Percentiles rank a stretch among this genome's conserved stretches.
Conservation (phyloP, 2,797 vertebrate genomes). For the Numenius phaeopus region DNA sequence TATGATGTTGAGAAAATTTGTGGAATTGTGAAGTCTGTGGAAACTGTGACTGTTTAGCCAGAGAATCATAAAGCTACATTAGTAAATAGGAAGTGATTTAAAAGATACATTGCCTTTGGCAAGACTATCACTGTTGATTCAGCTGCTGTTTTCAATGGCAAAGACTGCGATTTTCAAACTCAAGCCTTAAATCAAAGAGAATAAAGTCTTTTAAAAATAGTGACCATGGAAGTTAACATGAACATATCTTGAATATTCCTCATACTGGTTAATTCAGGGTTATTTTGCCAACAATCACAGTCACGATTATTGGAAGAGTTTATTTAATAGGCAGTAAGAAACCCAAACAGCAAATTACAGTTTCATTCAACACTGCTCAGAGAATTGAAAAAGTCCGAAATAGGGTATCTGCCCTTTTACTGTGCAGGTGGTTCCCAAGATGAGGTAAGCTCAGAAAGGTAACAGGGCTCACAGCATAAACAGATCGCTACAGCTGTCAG, state of each 20-base stretch:
- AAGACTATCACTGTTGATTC: background rate
- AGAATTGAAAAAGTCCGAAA: background rate
- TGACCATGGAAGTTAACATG: background rate
- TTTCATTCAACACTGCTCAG: background rate
- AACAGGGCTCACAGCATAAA: background rate
- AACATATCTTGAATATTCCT: background rate
- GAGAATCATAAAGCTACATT: background rate
- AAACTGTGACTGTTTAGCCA: background rate
- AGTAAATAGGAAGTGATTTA: background rate
- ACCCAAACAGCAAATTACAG: background rate
- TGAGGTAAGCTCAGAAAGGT: background rate
- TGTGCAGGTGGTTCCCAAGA: background rate
- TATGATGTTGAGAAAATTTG: background rate
- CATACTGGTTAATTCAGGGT: background rate
- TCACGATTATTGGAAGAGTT: background rate
- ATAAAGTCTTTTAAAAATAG: background rate
- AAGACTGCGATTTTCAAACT: background rate
- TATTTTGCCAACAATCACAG: background rate
- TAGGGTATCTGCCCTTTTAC: background rate
- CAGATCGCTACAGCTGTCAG: background rate
- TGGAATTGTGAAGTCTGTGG: background rate
- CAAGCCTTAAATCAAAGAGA: background rate
- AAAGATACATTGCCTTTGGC: background rate
- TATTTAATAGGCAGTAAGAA: background rate
- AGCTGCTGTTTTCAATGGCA: background rate